Conservation (phyloP, 2,888 invertebrate genomes). For the Neoscelio sp. region DNA sequence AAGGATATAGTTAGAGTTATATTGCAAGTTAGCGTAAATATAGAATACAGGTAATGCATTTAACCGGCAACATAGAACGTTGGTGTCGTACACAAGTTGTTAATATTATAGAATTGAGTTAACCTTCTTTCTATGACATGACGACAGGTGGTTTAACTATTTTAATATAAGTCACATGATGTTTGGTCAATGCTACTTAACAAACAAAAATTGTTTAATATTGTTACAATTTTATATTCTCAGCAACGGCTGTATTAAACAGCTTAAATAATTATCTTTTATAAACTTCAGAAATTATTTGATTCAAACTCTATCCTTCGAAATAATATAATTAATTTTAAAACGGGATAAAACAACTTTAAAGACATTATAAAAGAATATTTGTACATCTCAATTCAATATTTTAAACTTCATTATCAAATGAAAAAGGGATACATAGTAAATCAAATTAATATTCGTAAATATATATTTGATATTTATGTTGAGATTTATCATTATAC, state of each 20-base stretch:
- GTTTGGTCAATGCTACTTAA: conserved; percentile 2
- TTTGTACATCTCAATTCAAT: too few species aligned
- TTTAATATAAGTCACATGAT: conserved; percentile 7
- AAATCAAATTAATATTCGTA: not conserved
- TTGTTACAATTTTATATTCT: too few species aligned
- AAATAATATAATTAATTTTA: too few species aligned
- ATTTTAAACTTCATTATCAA: too few species aligned
- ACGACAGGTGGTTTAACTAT: conserved; percentile 17
- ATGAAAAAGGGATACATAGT: too few species aligned
- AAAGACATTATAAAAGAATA: too few species aligned
- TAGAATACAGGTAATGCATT: conserved; percentile 17
- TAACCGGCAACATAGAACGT: conserved; percentile 14
- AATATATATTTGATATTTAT: not conserved
- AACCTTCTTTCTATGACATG: conserved; percentile 8
- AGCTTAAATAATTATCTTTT: too few species aligned
- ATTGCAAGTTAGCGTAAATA: conserved; percentile 25
- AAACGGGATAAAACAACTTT: too few species aligned
- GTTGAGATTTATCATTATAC: not conserved
- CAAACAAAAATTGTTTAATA: too few species aligned
- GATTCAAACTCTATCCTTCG: too few species aligned
- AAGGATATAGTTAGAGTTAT: conserved; percentile 18
- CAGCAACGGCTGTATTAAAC: too few species aligned
- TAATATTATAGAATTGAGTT: conserved; percentile 17
- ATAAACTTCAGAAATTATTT: too few species aligned
- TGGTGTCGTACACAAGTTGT: conserved; percentile 15